Evolutionary conservation across 1,140 invertebrate species (phyloP), one percentile per base, ranked within the genome.

Genomic region (Trichomalopsis sarcophagae): DNA sequence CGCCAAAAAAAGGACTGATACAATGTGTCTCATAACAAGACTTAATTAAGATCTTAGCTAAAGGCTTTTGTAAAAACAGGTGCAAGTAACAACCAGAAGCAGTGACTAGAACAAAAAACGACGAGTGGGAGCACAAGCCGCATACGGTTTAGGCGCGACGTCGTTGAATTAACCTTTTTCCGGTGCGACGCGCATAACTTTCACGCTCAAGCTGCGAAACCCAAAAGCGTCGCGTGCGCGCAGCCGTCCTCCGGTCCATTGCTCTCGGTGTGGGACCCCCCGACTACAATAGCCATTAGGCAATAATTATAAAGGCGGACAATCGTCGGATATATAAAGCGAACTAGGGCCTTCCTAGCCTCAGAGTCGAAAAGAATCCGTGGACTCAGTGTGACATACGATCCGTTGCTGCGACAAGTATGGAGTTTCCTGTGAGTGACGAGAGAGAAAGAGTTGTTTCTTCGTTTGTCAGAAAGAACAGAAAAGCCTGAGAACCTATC

Each of bases 381-480:
- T 55, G 76, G 44, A 11, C 14, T 40, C n/a, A 5, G 17, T 11
- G 40, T 71, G 75, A 36, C 47, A 84, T 62, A 44, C 10, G 9
- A 84, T 69, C 11, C 74, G 9, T 50, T 75, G 36, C 62, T 75
- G 36, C 62, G 66, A 77, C 23, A n/a, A 79, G 27, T 55, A 87
- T 87, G 86, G 80, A 86, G 74, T 81, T 81, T 78, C 14, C 77
- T 33, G 86, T 87, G 78, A 87, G 86, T 87, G 84, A 74, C 6
- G 55, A 62, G 55, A 81, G 2, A 36, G 33, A 71, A 2, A 27
- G 27, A 27, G 27, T 27, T 27, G 17, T 44, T 81, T 84, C 30
- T 77, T 62, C 40, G 69, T 71, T 81, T 17, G 30, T 33, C 23
- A 10, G 68, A 36, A 0, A 36, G 5, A 36, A 36, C 27, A 73